Base-by-base conservation (phyloP, 2,888 invertebrate species). In the Chromoteleia sp. region DNA sequence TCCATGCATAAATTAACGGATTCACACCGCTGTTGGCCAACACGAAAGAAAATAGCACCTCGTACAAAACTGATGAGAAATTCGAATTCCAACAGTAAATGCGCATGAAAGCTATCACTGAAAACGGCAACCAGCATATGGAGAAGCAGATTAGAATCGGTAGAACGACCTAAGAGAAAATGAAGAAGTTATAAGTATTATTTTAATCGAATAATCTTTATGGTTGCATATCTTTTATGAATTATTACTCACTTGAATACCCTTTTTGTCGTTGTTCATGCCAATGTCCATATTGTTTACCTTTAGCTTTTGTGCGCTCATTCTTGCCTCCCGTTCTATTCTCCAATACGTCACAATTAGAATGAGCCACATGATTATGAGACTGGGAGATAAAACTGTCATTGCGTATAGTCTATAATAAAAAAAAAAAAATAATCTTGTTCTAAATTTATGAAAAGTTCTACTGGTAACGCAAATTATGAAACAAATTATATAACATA, bases 1-100 rank as follows among this genome's bases (percentile, higher is more conserved):
- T 97, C 96, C 97, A 97, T 29, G 96, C 96, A 92, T 97, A 97
- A 86, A 96, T 96, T 48, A 96, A 92, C 0, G 97, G 97, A 92
- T 97, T 97, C 88, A 96, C 94, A 25, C 95, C 95, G 6, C 96
- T 96, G 91, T 96, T 96, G 63, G 95, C 94, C 93, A 96, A 95
- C 19, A 96, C 96, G 82, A 97, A 92, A 1, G 95, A 94, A 79
- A 95, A 95, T 58, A 95, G 94, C 12, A 93, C 92, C 85, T 94
- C 94, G 91, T 95, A 95, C 43, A 94, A 91, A 74, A 93, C 92
- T 0, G 86, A 84, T 0, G 77, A 85, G 3, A 83, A 93, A 93
- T 88, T 93, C 92, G 67, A 93, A 91, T 82, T 93, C 91, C 85
- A 92, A 91, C 93, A 92, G 77, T 94, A 92, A 54, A 94, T 93